Evolutionary conservation across 2,888 invertebrate genomes (phyloP).

Genomic region (Deilephila porcellus): DNA sequence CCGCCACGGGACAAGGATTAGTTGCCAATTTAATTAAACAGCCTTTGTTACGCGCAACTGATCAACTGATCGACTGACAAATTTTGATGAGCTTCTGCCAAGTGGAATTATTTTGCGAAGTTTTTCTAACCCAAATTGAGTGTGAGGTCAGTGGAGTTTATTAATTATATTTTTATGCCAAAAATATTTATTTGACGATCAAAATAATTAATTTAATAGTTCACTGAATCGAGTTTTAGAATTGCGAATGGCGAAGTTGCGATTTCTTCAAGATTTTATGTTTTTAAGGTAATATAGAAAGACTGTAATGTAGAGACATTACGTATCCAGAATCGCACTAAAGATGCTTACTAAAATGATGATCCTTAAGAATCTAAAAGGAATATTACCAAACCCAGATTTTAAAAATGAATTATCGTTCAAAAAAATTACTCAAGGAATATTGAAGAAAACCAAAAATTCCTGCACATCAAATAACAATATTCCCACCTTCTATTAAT

Average conservation of each 20-base stretch:
- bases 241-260: too few species aligned
- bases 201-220: too few species aligned
- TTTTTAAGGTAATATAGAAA: too few species aligned
- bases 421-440: background rate
- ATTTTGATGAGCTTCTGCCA: conserved; percentile 29
- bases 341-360: too few species aligned
- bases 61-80: conserved; percentile 41
- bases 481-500: conserved; percentile 19
- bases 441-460: background rate
- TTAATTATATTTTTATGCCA: background rate
- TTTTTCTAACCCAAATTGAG: background rate
- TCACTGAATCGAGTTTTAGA: too few species aligned
- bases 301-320: too few species aligned
- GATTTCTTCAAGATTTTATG: too few species aligned
- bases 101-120: background rate
- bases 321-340: too few species aligned
- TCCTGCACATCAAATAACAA: conserved; percentile 22
- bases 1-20: conserved; percentile 53
- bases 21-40: conserved; percentile 68
- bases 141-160: background rate
- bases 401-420: background rate
- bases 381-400: background rate
- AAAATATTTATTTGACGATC: background rate
- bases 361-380: background rate
- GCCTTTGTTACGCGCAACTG: conserved; percentile 49